A percentile compares a stretch with the other conserved stretches of the same genome.
phyloP scores from a whole-genome alignment of 2,113 vertebrate species.

The Varanus salvator region DNA sequence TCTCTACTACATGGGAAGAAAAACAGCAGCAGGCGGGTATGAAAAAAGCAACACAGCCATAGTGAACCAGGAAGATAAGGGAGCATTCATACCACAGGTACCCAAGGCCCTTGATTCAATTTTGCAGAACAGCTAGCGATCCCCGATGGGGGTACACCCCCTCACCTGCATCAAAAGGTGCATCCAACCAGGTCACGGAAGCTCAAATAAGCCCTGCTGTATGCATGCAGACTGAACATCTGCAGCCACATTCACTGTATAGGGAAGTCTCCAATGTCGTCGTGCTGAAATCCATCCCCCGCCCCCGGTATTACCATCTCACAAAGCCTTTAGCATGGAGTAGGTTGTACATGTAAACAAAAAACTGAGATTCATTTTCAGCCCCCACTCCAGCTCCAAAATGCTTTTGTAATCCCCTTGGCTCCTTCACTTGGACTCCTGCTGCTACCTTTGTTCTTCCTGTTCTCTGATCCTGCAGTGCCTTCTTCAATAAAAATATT shows the following conservation, averaged over 20 bases:
- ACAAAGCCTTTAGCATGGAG: background rate
- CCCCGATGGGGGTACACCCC: background rate
- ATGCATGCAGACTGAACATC: background rate
- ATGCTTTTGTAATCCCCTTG: background rate
- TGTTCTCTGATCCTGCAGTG: constrained; percentile 13
- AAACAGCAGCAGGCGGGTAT: background rate
- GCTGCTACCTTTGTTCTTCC: constrained; percentile 11
- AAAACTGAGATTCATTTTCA: background rate
- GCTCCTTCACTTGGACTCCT: background rate
- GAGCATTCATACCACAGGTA: background rate
- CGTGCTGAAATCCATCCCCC: background rate
- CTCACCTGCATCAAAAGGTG: background rate
- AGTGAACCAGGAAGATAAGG: background rate
- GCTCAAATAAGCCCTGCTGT: background rate
- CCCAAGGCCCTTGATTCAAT: background rate
- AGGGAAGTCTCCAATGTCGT: background rate
- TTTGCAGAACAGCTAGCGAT: background rate
- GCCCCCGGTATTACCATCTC: background rate
- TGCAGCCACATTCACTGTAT: background rate
- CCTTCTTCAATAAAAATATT: background rate
- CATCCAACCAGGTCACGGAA: background rate
- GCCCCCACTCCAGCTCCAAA: background rate
- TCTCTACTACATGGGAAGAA: too few relatives aligned
- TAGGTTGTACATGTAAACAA: constrained; percentile 5
- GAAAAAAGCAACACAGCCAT: background rate